Base-by-base conservation (phyloP, 2,113 vertebrate species). In the Bucco capensis region DNA sequence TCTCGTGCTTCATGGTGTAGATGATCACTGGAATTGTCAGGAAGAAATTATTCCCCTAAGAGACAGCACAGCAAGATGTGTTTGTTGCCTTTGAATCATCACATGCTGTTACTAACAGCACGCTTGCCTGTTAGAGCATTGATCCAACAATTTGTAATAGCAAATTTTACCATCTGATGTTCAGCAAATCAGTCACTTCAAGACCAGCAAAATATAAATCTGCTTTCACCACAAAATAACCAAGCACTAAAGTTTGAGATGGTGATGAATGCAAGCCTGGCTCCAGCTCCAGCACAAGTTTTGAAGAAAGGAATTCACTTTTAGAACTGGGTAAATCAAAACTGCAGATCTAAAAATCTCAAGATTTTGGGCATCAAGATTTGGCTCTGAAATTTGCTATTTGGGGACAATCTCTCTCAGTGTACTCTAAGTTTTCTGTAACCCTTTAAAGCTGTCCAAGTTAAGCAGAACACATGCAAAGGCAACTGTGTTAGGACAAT, bases 1-100 rank as follows among this genome's bases (percentile, higher is more conserved):
- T 92, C 84, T 92, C 81, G 82, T 85, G 95, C 89, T 95, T 92
- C 77, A 25, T 46, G 78, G 84, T 87, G 67, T 94, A 95, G 67
- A 85, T 67, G 84, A 94, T 93, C 86, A 73, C 92, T 73, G 33
- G 53, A 90, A 93, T 54, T 76, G 92, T 94, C 93, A 94, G 70
- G 86, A 90, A 89, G 83, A 79, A 96, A 90, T 94, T 87, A 96
- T 80, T 87, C 70, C 65, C 81, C 42, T 60, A 88, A 77, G 81
- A 88, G 22, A 70, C 46, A 30, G 83, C 89, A 79, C 30, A 85
- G 86, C 46, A 87, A 77, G 83, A 73, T 73, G 46, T 19, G 64
- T 93, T 91, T 58, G 82, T 79, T 87, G 83, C 86, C 69, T 96
- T 86, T 94, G 92, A 96, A 94, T 86, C 95, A 90, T 88, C 90